Evolutionary conservation across 1,140 invertebrate species (phyloP).

Genomic region (Drosophila pachea): DNA sequence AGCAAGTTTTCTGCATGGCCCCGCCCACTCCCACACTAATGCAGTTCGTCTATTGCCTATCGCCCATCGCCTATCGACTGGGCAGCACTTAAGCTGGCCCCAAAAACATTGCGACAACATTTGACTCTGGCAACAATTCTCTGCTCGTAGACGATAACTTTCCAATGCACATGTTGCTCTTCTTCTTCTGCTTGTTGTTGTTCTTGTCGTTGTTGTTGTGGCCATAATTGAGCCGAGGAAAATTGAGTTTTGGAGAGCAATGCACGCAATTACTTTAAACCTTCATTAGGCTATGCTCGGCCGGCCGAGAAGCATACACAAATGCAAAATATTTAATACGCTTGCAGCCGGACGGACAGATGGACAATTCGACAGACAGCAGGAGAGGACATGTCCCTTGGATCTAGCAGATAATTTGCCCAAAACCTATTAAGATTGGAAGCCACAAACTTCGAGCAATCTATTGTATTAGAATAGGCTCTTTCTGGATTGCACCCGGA

Average conservation of each 20-base stretch:
- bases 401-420: constrained; percentile 17
- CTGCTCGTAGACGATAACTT: constrained; percentile 43
- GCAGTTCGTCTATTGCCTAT: fast-evolving
- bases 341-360: constrained; percentile 9
- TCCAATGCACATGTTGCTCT: constrained; percentile 46
- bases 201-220: constrained; percentile 22
- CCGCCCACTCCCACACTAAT: not conserved
- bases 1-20: constrained; percentile 37
- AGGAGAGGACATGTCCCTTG: not conserved
- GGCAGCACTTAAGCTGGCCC: constrained; percentile 33
- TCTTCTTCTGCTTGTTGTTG: constrained; percentile 21
- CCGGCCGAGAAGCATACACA: constrained; percentile 39
- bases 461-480: constrained; percentile 4
- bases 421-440: constrained; percentile 31
- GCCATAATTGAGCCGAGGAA: constrained; percentile 52
- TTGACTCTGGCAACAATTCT: constrained; percentile 50
- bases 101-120: constrained; percentile 30
- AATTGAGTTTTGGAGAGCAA: constrained; percentile 26
- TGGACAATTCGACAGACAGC: not conserved
- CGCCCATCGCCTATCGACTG: constrained; percentile 4
- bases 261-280: constrained; percentile 41
- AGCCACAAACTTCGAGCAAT: constrained; percentile 2
- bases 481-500: not conserved
- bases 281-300: constrained; percentile 23
- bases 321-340: constrained; percentile 49